Percentiles rank a stretch among this genome's conserved stretches.
phyloP scores from a whole-genome alignment of 2,797 vertebrate genomes.

The Chaetodon trifasciatus region DNA sequence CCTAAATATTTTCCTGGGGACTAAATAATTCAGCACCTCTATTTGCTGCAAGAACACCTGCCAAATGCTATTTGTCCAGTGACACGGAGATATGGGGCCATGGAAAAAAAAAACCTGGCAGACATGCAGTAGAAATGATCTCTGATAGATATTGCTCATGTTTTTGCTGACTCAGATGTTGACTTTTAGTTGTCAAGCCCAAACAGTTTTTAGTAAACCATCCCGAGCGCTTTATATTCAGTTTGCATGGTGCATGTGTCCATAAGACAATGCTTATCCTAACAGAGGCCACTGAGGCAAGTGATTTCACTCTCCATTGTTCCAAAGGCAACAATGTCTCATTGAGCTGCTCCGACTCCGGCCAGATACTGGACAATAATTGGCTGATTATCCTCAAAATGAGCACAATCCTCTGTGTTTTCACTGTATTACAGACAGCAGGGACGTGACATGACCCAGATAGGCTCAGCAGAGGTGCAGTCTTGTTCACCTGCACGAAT shows the following conservation, averaged over 20 bases:
- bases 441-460: slow-evolving; percentile 46
- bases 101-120: background rate
- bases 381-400: slow-evolving; percentile 59
- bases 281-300: slow-evolving; percentile 45
- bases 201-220: background rate
- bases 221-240: slow-evolving; percentile 7
- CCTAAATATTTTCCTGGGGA: slow-evolving; percentile 42
- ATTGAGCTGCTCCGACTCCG: slow-evolving; percentile 70
- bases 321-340: slow-evolving; percentile 79
- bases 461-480: slow-evolving; percentile 30
- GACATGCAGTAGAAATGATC: background rate
- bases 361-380: slow-evolving; percentile 63
- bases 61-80: slow-evolving; percentile 48
- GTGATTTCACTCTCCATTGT: slow-evolving; percentile 79
- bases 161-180: slow-evolving; percentile 20
- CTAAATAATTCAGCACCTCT: slow-evolving; percentile 66
- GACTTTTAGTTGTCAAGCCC: background rate
- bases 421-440: slow-evolving; percentile 38
- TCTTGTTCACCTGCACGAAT: slow-evolving; percentile 14
- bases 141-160: background rate
- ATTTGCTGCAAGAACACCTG: slow-evolving; percentile 52
- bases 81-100: slow-evolving; percentile 1
- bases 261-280: slow-evolving; percentile 54
- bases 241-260: background rate
- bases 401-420: slow-evolving; percentile 34